Percentiles rank a stretch among this genome's conserved stretches.
phyloP scores from a whole-genome alignment of 2,797 vertebrate genomes.

The Pelobates cultripes region DNA sequence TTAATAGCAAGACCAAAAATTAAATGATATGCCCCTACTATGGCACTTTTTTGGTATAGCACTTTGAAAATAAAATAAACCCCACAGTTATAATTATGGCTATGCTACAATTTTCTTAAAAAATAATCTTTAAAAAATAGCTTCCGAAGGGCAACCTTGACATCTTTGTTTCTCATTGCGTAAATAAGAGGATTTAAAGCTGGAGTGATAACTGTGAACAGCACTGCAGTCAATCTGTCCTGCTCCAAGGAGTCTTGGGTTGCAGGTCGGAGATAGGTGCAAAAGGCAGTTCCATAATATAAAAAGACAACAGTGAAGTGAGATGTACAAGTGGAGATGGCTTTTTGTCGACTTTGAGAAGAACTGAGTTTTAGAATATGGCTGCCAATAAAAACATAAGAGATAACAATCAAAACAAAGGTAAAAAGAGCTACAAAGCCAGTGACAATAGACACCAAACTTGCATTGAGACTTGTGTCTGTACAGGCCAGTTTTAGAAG shows the following conservation, averaged over 20 bases:
- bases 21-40: too few relatives aligned
- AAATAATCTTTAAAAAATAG: neutral
- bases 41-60: too few relatives aligned
- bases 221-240: conserved; percentile 44
- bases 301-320: conserved; percentile 54
- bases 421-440: conserved; percentile 10
- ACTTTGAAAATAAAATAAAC: too few relatives aligned
- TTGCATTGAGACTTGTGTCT: conserved; percentile 22
- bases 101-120: too few relatives aligned
- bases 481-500: conserved; percentile 37
- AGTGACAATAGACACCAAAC: conserved; percentile 12
- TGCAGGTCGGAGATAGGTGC: conserved; percentile 54
- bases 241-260: conserved; percentile 25
- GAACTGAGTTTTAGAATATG: conserved; percentile 44
- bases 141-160: conserved; percentile 47
- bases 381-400: conserved; percentile 45
- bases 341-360: conserved; percentile 24
- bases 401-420: conserved; percentile 35
- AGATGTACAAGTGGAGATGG: conserved; percentile 53
- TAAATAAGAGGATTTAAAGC: conserved; percentile 60
- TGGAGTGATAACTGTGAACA: conserved; percentile 57
- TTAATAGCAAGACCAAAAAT: too few relatives aligned
- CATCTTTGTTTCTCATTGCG: conserved; percentile 58
- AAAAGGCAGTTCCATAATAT: conserved; percentile 56
- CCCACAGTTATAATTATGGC: too few relatives aligned